phyloP scores from a whole-genome alignment of 1,140 invertebrate genomes.

The Apis dorsata region DNA sequence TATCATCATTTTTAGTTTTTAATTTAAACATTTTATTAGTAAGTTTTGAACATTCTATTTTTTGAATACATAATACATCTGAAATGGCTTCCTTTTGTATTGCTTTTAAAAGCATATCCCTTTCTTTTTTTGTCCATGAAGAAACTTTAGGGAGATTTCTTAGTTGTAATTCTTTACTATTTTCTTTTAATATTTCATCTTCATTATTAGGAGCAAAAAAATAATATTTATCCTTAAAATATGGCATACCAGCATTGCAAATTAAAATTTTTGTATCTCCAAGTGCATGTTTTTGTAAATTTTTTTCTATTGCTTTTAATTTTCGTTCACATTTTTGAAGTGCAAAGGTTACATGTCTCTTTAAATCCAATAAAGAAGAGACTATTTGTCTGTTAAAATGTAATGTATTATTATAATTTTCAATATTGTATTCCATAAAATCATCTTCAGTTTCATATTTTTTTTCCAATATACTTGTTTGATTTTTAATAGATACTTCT shows the following conservation, averaged over 20 bases:
- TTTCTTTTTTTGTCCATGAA: conserved; percentile 72
- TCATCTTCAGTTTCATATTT: not conserved
- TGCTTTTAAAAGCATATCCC: conserved; percentile 65
- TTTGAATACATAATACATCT: conserved; percentile 9
- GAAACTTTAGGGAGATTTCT: conserved; percentile 64
- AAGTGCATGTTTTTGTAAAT: conserved; percentile 15
- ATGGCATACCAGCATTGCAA: conserved; percentile 74
- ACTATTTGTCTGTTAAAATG: conserved; percentile 67
- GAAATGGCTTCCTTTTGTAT: conserved; percentile 65
- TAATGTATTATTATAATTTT: conserved; percentile 2
- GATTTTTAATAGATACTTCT: not conserved
- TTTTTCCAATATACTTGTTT: too few species aligned
- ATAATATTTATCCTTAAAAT: conserved; percentile 76
- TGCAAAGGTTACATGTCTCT: conserved; percentile 55
- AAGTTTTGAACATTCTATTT: not conserved
- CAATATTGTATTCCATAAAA: not conserved
- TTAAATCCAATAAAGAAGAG: conserved; percentile 48
- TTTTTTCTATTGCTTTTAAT: conserved; percentile 48
- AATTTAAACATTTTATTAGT: not conserved
- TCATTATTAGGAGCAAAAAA: conserved; percentile 74
- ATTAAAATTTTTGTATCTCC: conserved; percentile 40
- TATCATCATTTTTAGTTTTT: not conserved
- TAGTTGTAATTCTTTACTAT: conserved; percentile 71
- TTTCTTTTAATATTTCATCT: conserved; percentile 73
- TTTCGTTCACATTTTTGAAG: conserved; percentile 66